Evolutionary conservation across 1,140 invertebrate species (phyloP), one percentile per base, ranked within the genome.

Genomic region (Amphibalanus amphitrite): DNA sequence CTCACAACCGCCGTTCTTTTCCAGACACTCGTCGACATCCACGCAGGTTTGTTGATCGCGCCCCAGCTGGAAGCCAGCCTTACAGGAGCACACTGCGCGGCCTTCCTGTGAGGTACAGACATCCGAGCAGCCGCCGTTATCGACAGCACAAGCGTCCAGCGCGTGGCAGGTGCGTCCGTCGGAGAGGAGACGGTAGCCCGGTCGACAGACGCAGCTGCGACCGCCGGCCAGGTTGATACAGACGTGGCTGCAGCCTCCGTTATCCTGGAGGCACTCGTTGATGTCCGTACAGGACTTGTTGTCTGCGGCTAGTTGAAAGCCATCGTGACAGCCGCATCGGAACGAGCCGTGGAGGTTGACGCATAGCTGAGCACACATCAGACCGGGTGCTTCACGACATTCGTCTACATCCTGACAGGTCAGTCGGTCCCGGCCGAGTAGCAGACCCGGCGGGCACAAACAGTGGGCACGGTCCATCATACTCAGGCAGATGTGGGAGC

Each of bases 91-190:
- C 70, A 69, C 67, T 1, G 71, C 69, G 26, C 69, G 38, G 15
- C 75, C 75, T 29, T 38, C 84, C 26, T 78, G 76, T 25, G 92
- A 97, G 80, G 98, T 98, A 78, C 96, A 98, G 74, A 95, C 91
- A 78, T 98, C 95, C 78, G 97, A 93, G 80, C 96, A 98, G 0
- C 93, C 95, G 0, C 95, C 95, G 79, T 97, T 97, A 77, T 95
- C 90, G 30, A 88, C 86, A 0, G 90, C 88, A 81, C 96, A 98
- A 80, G 98, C 96, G 79, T 98, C 95, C 81, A 84, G 84, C 67
- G 65, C 86, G 78, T 79, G 78, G 74, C 89, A 91, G 1, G 78
- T 81, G 74, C 78, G 30, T 78, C 76, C 71, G 85, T 86, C 79
- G 6, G 72, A 69, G 26, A 47, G 47, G 6, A 76, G 73, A 30